These are phyloP conservation scores for Melanotaenia nigrans DNA, from an alignment of 2,797 vertebrate species.

Conservation along the genomic window DNA sequence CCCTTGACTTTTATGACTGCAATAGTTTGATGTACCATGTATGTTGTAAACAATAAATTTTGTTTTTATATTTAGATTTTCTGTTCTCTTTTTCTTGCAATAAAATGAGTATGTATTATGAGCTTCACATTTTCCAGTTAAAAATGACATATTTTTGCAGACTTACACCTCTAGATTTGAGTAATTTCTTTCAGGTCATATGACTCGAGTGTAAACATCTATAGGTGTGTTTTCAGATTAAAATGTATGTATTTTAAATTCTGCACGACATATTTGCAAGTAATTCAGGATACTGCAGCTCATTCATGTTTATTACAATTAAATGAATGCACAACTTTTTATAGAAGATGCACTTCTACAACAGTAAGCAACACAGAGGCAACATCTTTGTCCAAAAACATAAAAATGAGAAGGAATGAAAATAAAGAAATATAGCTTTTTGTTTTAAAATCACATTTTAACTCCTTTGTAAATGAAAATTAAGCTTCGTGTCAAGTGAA, in stretches of 20 bases:
- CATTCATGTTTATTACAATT: no score
- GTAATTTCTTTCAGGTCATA: not conserved
- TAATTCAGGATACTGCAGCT: not conserved
- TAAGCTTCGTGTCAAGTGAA: not conserved
- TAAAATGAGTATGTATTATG: not conserved
- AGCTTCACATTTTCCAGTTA: not conserved
- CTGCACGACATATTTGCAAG: not conserved
- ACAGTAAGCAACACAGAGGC: no score
- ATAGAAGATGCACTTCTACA: no score
- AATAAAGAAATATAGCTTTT: no score
- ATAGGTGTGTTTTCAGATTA: not conserved
- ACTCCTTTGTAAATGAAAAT: not conserved
- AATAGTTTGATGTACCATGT: constrained; percentile 52
- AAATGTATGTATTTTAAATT: not conserved
- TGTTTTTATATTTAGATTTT: constrained; percentile 62
- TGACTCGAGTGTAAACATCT: not conserved
- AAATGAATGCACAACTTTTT: no score
- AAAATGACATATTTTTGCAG: not conserved
- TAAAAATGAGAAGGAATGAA: no score
- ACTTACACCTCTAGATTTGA: not conserved
- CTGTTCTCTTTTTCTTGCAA: constrained; percentile 4
- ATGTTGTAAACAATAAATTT: constrained; percentile 73
- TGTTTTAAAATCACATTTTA: not conserved
- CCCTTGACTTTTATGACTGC: constrained; percentile 26
- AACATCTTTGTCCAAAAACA: not conserved